A percentile compares a stretch with the other conserved stretches of the same genome.
Evolutionary conservation across 2,888 invertebrate species (phyloP).

Genomic region (Leptopilina drosophilae): DNA sequence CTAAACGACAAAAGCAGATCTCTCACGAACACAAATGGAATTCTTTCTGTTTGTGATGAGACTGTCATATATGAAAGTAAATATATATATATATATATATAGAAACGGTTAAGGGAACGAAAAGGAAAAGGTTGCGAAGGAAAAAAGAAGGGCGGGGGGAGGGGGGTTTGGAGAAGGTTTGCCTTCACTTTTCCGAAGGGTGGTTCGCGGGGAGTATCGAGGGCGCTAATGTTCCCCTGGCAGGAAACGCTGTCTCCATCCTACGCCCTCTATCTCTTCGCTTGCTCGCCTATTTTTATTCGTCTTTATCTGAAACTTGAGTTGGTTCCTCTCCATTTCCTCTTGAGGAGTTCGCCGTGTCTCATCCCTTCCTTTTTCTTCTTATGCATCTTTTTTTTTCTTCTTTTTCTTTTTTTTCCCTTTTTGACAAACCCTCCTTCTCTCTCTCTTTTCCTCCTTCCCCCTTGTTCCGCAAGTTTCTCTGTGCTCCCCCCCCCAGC

Average conservation of each 20-base stretch:
- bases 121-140: slow-evolving; percentile 45
- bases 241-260: slow-evolving; percentile 76
- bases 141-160: slow-evolving; percentile 34
- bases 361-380: slow-evolving; percentile 47
- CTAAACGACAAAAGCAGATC: slow-evolving; percentile 23
- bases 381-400: slow-evolving; percentile 43
- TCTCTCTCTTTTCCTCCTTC: slow-evolving; percentile 42
- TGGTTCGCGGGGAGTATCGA: slow-evolving; percentile 68
- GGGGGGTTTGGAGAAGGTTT: slow-evolving; percentile 12
- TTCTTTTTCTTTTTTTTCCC: slow-evolving; percentile 44
- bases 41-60: slow-evolving; percentile 51
- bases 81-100: slow-evolving; percentile 27
- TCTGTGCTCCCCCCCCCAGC: slow-evolving; percentile 53
- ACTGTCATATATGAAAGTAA: slow-evolving; percentile 61
- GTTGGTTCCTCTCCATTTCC: slow-evolving; percentile 77
- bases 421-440: slow-evolving; percentile 19
- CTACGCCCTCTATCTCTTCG: slow-evolving; percentile 73
- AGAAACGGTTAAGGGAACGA: slow-evolving; percentile 25
- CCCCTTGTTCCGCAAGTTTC: slow-evolving; percentile 46
- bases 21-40: slow-evolving; percentile 39
- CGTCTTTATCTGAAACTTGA: slow-evolving; percentile 77
- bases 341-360: slow-evolving; percentile 71
- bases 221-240: slow-evolving; percentile 76
- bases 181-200: slow-evolving; percentile 52
- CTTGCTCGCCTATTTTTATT: slow-evolving; percentile 76